Base-by-base conservation (phyloP, 2,888 invertebrate species). In the Archaeoteleia sp. region DNA sequence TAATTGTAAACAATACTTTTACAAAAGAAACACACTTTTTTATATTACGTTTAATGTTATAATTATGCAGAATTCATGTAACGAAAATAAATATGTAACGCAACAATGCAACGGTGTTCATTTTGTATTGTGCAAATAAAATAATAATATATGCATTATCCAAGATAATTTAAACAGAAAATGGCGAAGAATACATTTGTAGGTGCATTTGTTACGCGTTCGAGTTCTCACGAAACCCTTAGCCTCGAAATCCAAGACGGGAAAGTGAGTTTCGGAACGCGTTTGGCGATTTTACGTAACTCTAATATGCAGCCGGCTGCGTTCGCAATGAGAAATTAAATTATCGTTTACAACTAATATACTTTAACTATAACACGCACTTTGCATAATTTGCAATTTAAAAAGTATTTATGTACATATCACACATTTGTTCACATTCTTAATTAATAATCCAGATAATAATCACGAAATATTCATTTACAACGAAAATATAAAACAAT, bases 231-330 rank as follows among this genome's bases (percentile, higher is more conserved):
- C 65, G 58, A 60, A 65, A 61, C 39, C 42, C 51, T 34, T 7
- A 20, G 30, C 58, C 71, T 67, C 68, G 60, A 78, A 77, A 75
- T 75, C 74, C 63, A 49, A 69, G 73, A 62, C 69, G 78, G 73
- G 78, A 78, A 79, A 80, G 80, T 78, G 53, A 76, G 77, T 80
- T 80, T 78, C 72, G 74, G 74, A 72, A 74, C 71, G 73, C 70
- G 73, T 75, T 73, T 74, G 78, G 74, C 73, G 75, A 76, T 79
- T 78, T 81, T 78, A 80, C 77, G 78, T 75, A 78, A 80, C 43
- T 32, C 25, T 14, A 14, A 29, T 30, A 42, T 42, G 53, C 37
- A 27, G 39, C 45, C 40, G 35, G 35, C 45, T 40, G 29, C 53
- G n/a, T 20, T 20, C 20, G 20, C n/a, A 20, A 20, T 46, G 14